These are phyloP conservation scores for Larimichthys crocea DNA, from an alignment of 2,113 vertebrate genomes.

Conservation along the genomic window DNA sequence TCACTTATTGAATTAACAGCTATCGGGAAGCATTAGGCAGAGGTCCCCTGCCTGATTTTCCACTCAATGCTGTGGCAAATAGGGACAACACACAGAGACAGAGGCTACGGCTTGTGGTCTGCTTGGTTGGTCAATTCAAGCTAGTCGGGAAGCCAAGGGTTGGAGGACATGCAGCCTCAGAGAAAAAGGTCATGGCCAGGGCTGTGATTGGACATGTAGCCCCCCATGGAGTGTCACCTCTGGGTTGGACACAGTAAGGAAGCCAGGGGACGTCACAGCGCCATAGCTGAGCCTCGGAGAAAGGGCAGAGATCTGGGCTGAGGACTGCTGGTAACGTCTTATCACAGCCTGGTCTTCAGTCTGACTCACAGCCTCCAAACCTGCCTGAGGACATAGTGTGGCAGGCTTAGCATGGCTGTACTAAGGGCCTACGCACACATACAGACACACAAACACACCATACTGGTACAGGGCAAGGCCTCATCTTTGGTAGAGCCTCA, in stretches of 20 bases:
- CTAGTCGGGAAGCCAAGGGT: slow-evolving; percentile 24
- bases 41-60: slow-evolving; percentile 69
- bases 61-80: slow-evolving; percentile 65
- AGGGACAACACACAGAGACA: slow-evolving; percentile 49
- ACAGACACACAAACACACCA: slow-evolving; percentile 46
- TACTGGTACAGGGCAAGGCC: slow-evolving; percentile 71
- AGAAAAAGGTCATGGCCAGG: slow-evolving; percentile 37
- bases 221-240: slow-evolving; percentile 40
- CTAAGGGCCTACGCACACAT: slow-evolving; percentile 36
- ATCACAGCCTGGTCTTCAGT: slow-evolving; percentile 56
- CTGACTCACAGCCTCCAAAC: slow-evolving; percentile 55
- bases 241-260: slow-evolving; percentile 18
- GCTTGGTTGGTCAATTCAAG: slow-evolving; percentile 46
- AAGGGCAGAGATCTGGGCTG: slow-evolving; percentile 63
- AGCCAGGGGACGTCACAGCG: slow-evolving; percentile 8
- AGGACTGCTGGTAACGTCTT: slow-evolving; percentile 64
- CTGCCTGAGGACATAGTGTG: slow-evolving; percentile 60
- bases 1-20: slow-evolving; percentile 81
- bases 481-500: slow-evolving; percentile 68
- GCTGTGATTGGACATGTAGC: slow-evolving; percentile 61
- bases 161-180: not conserved
- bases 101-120: slow-evolving; percentile 54
- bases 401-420: slow-evolving; percentile 39
- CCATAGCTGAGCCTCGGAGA: slow-evolving; percentile 30
- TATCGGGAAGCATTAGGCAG: slow-evolving; percentile 77